Base-by-base conservation (phyloP, 2,113 vertebrate genomes). In the Motacilla alba region DNA sequence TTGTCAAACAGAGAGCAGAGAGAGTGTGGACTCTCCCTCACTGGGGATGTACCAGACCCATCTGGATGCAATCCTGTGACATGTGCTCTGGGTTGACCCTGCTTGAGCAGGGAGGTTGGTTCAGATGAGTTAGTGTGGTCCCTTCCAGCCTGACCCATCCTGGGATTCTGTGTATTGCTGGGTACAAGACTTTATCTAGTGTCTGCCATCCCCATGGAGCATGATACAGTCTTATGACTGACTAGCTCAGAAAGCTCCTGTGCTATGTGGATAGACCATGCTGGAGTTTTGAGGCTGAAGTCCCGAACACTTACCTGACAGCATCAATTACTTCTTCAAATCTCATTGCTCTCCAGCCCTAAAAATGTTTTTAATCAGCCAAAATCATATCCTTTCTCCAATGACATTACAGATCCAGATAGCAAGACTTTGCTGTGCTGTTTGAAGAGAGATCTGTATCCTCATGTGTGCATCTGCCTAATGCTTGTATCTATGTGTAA, bases 291-390 rank as follows among this genome's bases (percentile, higher is more conserved):
- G 31, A 43, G 77, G 31, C 80, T 90, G 72, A 93, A 86, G 85
- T 94, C 73, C 67, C 86, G 59, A 80, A 68, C 16, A 18, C 60
- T 91, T 83, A 46, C 82, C 64, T 95, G 39, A 87, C 89, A 90
- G 90, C 94, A 94, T 64, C 89, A 22, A 39, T 91, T 93, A 87
- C 63, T 89, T 93, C 96, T 95, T 93, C 79, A 76, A 52, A 91
- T 37, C 55, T 90, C 59, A 35, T 33, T 53, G 21, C 15, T 87
- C 24, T 84, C 26, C 33, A 64, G 39, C 43, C 63, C 94, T 86
- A 37, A 62, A 66, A 75, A 26, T 85, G 10, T 91, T 90, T 94
- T 74, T 58, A 89, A 60, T 93, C 74, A 72, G 81, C 90, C 87
- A 83, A 66, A 94, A 82, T 87, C 37, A 20, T 23, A 10, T 73